Percentiles rank a stretch among this genome's conserved stretches.
Conservation (phyloP, 2,888 invertebrate genomes). For the Calliopum simillimum region DNA sequence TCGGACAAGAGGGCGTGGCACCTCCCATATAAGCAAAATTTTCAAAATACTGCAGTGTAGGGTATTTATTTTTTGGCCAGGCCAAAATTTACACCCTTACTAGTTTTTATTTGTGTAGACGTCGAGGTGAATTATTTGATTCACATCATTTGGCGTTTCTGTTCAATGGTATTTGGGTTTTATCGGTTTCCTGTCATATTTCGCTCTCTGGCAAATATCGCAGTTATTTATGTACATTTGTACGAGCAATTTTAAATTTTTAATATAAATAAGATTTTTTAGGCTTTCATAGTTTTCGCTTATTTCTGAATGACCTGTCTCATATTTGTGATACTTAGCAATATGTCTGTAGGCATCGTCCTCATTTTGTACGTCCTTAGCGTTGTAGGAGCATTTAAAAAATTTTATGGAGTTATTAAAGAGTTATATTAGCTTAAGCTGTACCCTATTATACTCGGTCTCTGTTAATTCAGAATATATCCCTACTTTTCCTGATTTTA, state of each 20-base stretch:
- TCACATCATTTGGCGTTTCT: slow-evolving; percentile 2
- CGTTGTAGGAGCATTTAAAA: slow-evolving; percentile 39
- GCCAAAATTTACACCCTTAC: too few relatives aligned
- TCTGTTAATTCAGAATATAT: slow-evolving; percentile 38
- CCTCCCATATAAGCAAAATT: too few relatives aligned
- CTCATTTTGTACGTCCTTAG: slow-evolving; percentile 38
- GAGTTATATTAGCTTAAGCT: slow-evolving; percentile 39
- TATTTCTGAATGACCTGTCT: slow-evolving; percentile 42
- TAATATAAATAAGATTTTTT: slow-evolving; percentile 37
- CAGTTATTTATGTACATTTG: slow-evolving; percentile 44
- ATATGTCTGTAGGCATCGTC: slow-evolving; percentile 41
- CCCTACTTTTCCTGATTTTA: slow-evolving; percentile 35
- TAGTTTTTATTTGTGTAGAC: slow-evolving; percentile 6
- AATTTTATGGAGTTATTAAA: slow-evolving; percentile 38
- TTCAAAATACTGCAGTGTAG: too few relatives aligned
- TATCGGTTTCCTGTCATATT: slow-evolving; percentile 38
- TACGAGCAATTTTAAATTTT: slow-evolving; percentile 36
- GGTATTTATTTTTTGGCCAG: too few relatives aligned
- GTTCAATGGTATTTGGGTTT: slow-evolving; percentile 15
- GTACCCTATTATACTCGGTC: slow-evolving; percentile 28
- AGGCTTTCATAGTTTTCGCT: slow-evolving; percentile 42
- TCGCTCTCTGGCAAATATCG: slow-evolving; percentile 29
- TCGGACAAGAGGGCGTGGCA: too few relatives aligned
- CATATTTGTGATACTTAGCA: slow-evolving; percentile 41
- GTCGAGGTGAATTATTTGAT: background rate